These are phyloP conservation scores for Metaphire vulgaris DNA, from an alignment of 1,140 invertebrate species.

Conservation along the genomic window DNA sequence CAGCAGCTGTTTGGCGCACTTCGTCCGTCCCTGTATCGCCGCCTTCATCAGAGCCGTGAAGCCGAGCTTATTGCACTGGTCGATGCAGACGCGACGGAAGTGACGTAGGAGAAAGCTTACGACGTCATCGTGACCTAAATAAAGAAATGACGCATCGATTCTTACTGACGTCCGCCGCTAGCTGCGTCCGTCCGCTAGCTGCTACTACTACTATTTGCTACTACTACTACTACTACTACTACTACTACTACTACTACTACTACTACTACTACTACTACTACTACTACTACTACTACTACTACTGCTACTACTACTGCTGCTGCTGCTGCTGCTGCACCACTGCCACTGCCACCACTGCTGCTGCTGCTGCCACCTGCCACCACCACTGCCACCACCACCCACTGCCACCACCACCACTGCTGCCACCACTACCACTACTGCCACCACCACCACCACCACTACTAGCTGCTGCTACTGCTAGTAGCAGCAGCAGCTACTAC, in stretches of 20 bases:
- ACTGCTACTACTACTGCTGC: background rate
- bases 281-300: conserved; percentile 2
- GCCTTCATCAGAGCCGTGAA: conserved; percentile 74
- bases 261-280: conserved; percentile 3
- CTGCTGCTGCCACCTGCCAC: no score
- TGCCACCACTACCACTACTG: no score
- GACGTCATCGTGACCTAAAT: conserved; percentile 65
- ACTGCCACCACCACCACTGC: no score
- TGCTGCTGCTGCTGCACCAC: no score
- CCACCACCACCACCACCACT: no score
- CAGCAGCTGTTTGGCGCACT: conserved; percentile 68
- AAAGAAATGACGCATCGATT: background rate
- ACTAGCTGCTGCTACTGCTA: no score
- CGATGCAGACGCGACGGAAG: conserved; percentile 60
- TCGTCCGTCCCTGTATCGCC: conserved; percentile 69
- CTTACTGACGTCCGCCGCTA: no score
- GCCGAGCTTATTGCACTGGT: conserved; percentile 62
- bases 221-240: conserved; percentile 2
- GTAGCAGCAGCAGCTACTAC: no score
- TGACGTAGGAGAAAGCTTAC: conserved; percentile 64
- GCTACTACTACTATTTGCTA: background rate
- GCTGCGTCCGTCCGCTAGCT: no score
- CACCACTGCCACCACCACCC: no score
- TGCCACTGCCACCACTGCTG: no score
- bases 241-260: conserved; percentile 2